Base-by-base conservation (phyloP, 2,888 invertebrate species). In the Dilophus febrilis region DNA sequence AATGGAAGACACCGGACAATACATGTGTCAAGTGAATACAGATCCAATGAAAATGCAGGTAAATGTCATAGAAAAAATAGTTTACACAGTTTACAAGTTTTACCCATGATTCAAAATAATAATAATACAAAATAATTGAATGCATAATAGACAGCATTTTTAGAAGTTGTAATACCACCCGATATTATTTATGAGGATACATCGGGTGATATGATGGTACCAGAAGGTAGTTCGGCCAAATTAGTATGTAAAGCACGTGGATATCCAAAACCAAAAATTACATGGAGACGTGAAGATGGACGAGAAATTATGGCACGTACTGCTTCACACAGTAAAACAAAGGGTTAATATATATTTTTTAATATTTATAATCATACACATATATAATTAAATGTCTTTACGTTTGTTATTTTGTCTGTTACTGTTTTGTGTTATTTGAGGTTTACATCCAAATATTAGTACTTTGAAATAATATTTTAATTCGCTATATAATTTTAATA, bases 1-100 rank as follows among this genome's bases (percentile, higher is more conserved):
- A 58, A 70, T 83, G 52, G 84, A 85, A 59, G 90, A 91, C 65
- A 68, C 85, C 45, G 90, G 90, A 52, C 78, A 81, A 61, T 88
- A 88, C 62, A 88, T 88, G 88, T 88, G 87, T 68, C 90, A 91
- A 72, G 86, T 36, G 17, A 90, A 90, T 65, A 90, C 88, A 43
- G 83, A 87, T 64, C 88, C 87, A 36, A 86, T 87, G 86, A 86
- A 86, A 69, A 87, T 86, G 75, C 87, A 87, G 79, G 87, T 85
- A 67, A 65, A 61, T 53, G 36, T 40, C n/a, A n/a, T n/a, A n/a
- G n/a, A n/a, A 22, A 22, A 22, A 22, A 22, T 22, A 22, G 5
- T 22, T 22, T 12, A 33, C 18, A 33, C 17, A 10, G 12, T 33
- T 6, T 22, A 6, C 22, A n/a, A 40, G 29, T 36, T 39, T 35